These are phyloP conservation scores for Drosophila anomelani DNA, from an alignment of 2,888 invertebrate genomes.

Conservation along the genomic window DNA sequence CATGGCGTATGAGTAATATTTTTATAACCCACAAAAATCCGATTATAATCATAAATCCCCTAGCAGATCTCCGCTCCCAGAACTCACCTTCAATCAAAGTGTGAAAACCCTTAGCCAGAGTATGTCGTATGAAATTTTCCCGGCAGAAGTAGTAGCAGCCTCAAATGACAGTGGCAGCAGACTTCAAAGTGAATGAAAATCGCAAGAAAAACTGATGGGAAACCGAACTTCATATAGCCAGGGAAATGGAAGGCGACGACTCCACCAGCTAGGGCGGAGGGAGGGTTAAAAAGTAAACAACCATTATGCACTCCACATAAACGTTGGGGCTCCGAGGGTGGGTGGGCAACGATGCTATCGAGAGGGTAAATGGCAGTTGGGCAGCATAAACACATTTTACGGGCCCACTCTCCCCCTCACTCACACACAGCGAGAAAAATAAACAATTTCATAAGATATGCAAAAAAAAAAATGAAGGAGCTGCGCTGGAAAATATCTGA, in stretches of 20 bases:
- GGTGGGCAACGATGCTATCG: constrained; percentile 28
- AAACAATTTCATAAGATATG: constrained; percentile 80
- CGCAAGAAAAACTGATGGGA: constrained; percentile 42
- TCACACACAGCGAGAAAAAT: constrained; percentile 62
- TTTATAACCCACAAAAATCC: not conserved
- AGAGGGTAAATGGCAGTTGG: constrained; percentile 61
- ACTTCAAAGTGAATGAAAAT: constrained; percentile 76
- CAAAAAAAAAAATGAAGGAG: constrained; percentile 48
- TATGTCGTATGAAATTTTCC: constrained; percentile 32
- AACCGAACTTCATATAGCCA: constrained; percentile 23
- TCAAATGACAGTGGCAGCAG: constrained; percentile 40
- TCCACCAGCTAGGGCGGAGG: constrained; percentile 36
- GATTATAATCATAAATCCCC: not conserved
- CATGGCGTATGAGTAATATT: not conserved
- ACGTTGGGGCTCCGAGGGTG: constrained; percentile 30
- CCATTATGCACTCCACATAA: constrained; percentile 78
- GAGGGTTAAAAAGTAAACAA: constrained; percentile 76
- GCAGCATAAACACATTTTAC: constrained; percentile 72
- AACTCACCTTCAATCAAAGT: constrained; percentile 22
- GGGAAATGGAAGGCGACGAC: constrained; percentile 1
- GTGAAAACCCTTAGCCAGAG: not conserved
- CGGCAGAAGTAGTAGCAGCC: constrained; percentile 26
- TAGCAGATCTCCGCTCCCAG: not conserved
- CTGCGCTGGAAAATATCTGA: constrained; percentile 70
- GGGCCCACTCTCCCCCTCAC: constrained; percentile 34